Evolutionary conservation across 1,140 invertebrate species (phyloP).

Genomic region (Holcopasites calliopsidis): DNA sequence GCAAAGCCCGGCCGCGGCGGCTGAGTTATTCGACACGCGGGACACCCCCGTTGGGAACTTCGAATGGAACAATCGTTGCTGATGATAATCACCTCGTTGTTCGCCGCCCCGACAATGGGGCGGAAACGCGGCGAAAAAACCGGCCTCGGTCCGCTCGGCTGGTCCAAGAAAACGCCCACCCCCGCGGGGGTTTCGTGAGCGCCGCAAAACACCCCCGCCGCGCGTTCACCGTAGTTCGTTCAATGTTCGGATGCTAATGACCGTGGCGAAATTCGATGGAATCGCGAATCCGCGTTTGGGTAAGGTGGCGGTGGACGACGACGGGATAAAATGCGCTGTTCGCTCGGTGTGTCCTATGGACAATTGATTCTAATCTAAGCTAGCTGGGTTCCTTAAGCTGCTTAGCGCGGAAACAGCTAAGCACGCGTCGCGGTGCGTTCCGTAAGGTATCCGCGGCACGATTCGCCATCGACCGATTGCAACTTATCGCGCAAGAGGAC

Average conservation of each 20-base stretch:
- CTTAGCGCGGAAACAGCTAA: conserved; percentile 13
- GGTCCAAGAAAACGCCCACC: conserved; percentile 26
- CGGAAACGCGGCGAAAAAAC: conserved; percentile 38
- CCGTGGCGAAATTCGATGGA: conserved; percentile 1
- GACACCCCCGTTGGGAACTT: conserved; percentile 27
- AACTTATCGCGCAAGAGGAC: no score
- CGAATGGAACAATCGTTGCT: conserved; percentile 66
- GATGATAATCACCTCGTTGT: conserved; percentile 69
- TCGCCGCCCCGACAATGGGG: conserved; percentile 52
- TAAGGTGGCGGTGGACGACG: not conserved
- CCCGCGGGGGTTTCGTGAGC: conserved; percentile 1
- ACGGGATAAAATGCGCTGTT: not conserved
- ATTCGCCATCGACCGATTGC: no score
- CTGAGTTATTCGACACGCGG: conserved; percentile 56
- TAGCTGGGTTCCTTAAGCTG: conserved; percentile 11
- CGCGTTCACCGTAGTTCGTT: conserved; percentile 29
- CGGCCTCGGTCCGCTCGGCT: not conserved
- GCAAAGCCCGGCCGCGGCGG: conserved; percentile 10
- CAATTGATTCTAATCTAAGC: not conserved
- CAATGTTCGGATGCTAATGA: conserved; percentile 50
- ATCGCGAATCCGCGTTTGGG: no score
- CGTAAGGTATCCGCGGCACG: no score
- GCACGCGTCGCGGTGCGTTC: not conserved
- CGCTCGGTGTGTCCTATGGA: conserved; percentile 4
- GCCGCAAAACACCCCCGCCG: conserved; percentile 44